Base-by-base conservation (phyloP, 2,888 invertebrate species). In the Ectemnius cavifrons region DNA sequence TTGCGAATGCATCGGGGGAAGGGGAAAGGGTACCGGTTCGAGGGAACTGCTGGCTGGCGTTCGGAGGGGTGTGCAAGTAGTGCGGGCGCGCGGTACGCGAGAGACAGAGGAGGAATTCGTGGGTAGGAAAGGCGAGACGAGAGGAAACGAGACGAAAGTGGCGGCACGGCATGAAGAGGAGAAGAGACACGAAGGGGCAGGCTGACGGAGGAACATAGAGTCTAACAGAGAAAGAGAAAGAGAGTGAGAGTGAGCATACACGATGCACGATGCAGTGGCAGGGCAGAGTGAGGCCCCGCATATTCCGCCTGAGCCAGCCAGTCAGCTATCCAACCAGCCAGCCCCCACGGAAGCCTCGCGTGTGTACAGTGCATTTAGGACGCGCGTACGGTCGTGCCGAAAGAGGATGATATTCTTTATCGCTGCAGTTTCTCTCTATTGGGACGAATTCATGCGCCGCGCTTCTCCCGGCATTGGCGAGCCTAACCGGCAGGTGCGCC, bases 351-450 rank as follows among this genome's bases (percentile, higher is more conserved):
- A 84, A 86, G 20, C 37, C 77, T 89, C 87, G 88, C 88, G 86
- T 88, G 87, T 84, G 85, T 82, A 85, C 79, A 85, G 84, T 87
- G 88, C 88, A 88, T 88, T 89, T 87, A 80, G 84, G 83, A 84
- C 82, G 80, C 80, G 70, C 74, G 72, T 71, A 73, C 72, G 77
- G 65, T 65, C 73, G 77, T 74, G 77, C 67, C 80, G 75, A 81
- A 82, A 84, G 82, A 75, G 79, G 74, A 80, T 78, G 84, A 83
- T 82, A 82, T 82, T 82, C 82, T 85, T 85, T 82, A 85, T 85
- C 85, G 84, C 75, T 67, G 71, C 74, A 76, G 79, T 84, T 79
- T 82, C 80, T 76, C 75, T 77, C 84, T 78, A 84, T 84, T 77
- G 75, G 77, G 75, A 77, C 79, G 83, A 83, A 84, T 85, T 85